Percentiles rank a stretch among this genome's conserved stretches.
Conservation (phyloP, 2,797 vertebrate genomes). For the Propithecus deckenii region DNA sequence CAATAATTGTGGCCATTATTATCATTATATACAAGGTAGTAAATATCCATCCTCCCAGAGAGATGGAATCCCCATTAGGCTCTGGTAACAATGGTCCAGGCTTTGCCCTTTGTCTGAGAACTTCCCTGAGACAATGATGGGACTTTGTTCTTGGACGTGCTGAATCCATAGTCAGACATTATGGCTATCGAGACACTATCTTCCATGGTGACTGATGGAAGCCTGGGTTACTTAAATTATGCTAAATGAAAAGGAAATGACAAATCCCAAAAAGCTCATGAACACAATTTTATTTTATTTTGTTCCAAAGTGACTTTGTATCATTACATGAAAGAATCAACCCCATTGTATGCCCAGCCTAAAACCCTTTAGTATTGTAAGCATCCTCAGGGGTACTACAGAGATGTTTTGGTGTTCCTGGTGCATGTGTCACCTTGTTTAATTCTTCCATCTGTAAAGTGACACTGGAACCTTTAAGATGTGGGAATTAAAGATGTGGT, state of each 20-base stretch:
- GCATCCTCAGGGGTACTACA: not conserved
- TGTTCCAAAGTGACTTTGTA: not conserved
- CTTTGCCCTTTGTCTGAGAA: conserved; percentile 43
- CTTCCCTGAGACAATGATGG: not conserved
- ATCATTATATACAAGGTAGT: not conserved
- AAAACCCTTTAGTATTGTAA: conserved; percentile 23
- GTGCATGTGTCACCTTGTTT: not conserved
- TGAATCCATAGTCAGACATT: not conserved
- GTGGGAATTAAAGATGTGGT: not conserved
- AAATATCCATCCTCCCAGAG: not conserved
- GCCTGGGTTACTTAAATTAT: not conserved
- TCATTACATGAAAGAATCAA: conserved; percentile 42
- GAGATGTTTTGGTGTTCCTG: not conserved
- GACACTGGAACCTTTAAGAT: not conserved
- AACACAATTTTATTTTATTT: conserved; percentile 58
- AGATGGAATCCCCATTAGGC: conserved; percentile 17
- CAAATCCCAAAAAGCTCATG: not conserved
- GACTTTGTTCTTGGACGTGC: not conserved
- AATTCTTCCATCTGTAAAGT: conserved; percentile 46
- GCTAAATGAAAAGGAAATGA: conserved; percentile 51
- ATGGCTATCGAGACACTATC: not conserved
- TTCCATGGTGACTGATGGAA: conserved; percentile 1
- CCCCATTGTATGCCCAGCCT: not conserved
- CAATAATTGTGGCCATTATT: conserved; percentile 5
- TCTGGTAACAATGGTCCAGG: not conserved